Evolutionary conservation across 2,797 vertebrate species (phyloP).

Genomic region (Rhincodon typus): DNA sequence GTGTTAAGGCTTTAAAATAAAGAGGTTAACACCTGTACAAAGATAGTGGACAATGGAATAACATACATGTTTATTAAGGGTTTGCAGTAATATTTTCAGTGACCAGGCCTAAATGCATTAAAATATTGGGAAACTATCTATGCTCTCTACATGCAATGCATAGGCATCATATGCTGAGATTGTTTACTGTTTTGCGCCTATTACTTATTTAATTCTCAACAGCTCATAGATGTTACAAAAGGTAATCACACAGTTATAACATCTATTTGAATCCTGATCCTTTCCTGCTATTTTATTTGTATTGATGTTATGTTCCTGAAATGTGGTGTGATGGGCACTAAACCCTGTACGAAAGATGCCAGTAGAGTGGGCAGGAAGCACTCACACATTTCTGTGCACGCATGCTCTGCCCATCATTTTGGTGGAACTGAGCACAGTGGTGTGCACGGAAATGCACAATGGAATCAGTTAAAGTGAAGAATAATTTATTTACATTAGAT

Average conservation of each 20-base stretch:
- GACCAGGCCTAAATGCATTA: not conserved
- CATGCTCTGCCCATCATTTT: not conserved
- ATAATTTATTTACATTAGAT: not conserved
- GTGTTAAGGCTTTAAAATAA: not conserved
- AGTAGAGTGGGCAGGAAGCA: not conserved
- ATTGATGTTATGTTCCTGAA: not conserved
- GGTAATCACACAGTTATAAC: not conserved
- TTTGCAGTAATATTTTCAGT: not conserved
- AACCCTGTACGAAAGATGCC: not conserved
- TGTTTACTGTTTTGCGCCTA: not conserved
- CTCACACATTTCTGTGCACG: not conserved
- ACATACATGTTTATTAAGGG: not conserved
- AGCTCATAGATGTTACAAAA: not conserved
- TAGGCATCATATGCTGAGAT: not conserved
- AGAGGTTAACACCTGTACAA: not conserved
- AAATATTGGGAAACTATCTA: not conserved
- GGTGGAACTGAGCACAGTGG: not conserved
- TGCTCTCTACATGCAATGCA: not conserved
- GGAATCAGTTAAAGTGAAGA: not conserved
- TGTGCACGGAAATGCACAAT: not conserved
- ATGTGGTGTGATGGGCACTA: not conserved
- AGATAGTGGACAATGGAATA: not conserved
- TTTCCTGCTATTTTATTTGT: not conserved
- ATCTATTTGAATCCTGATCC: not conserved
- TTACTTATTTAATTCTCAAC: not conserved